Base-by-base conservation (phyloP, 1,140 invertebrate species). In the Conus ventricosus region DNA sequence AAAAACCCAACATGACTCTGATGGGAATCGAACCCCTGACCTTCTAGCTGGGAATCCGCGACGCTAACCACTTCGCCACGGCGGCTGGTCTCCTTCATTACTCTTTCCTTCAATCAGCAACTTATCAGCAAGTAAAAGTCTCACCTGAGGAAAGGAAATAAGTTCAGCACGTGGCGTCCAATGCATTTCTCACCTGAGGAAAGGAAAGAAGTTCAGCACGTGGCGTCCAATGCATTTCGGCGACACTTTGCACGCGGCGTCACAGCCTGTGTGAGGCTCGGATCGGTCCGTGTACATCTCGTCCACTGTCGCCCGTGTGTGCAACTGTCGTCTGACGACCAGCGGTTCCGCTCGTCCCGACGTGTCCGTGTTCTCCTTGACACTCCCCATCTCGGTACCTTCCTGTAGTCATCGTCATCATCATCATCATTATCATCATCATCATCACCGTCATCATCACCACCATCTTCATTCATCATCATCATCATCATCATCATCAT, bases 141-240 rank as follows among this genome's bases (percentile, higher is more conserved):
- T 80, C 10, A 51, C 78, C 51, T 63, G 20, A 90, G 53, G 27
- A 90, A 60, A 0, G 90, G 90, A 54, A 92, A 75, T 27, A 84
- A 53, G 57, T 13, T n/a, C 3, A 88, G 11, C 27, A 84, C 27
- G 13, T 25, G n/a, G 23, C n/a, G 10, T 53, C 67, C 60, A 20
- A n/a, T n/a, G n/a, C n/a, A n/a, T n/a, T n/a, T 11, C 67, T 80
- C 7, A 51, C 78, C 51, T 63, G 8, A 90, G 51, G 27, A 90
- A 60, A 0, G 90, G 90, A 54, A 91, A 75, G 53, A 84, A 53
- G 57, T 11, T n/a, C 1, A 88, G 20, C 27, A 84, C 27, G 13
- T n/a, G n/a, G 20, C n/a, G 10, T 53, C 63, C 60, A 20, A 88
- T 54, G 71, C 63, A 60, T 83, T 60, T 11, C 76, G 53, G 57